Conservation (phyloP, 1,140 invertebrate genomes). For the Lepidurus apus region DNA sequence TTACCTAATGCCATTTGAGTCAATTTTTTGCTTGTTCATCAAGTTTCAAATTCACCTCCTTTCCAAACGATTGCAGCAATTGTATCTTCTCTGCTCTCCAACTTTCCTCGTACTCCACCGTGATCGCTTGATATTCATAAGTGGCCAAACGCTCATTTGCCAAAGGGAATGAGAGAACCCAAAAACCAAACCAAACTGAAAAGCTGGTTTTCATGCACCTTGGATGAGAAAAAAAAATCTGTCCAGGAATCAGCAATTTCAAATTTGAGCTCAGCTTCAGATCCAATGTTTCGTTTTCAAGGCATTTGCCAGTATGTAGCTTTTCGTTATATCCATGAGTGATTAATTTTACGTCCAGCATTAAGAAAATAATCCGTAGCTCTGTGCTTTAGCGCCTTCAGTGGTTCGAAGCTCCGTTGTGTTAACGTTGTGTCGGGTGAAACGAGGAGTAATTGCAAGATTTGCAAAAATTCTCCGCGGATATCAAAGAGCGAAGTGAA, state of each 20-base stretch:
- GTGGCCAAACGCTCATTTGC: conserved; percentile 11
- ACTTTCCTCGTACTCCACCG: neutral
- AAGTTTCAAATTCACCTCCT: neutral
- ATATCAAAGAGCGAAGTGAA: neutral
- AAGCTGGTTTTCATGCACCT: neutral
- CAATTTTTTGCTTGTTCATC: neutral
- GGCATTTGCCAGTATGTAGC: neutral
- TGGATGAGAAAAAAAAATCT: too few relatives aligned
- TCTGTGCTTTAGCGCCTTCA: too few relatives aligned
- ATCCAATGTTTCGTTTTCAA: neutral
- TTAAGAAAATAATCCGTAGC: neutral
- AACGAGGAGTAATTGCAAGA: too few relatives aligned
- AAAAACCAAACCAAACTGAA: neutral
- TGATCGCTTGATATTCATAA: neutral
- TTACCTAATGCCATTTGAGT: neutral
- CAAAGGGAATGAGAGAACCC: neutral
- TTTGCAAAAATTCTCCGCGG: neutral
- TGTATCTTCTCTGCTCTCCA: neutral
- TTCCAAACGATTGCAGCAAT: neutral
- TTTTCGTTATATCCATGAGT: neutral
- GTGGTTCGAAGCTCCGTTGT: too few relatives aligned
- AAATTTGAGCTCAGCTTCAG: neutral
- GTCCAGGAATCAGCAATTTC: too few relatives aligned
- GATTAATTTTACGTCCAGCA: conserved; percentile 9
- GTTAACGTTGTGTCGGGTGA: too few relatives aligned